A percentile compares a stretch with the other conserved stretches of the same genome.
phyloP scores from a whole-genome alignment of 2,113 vertebrate species.

The Cololabis saira region DNA sequence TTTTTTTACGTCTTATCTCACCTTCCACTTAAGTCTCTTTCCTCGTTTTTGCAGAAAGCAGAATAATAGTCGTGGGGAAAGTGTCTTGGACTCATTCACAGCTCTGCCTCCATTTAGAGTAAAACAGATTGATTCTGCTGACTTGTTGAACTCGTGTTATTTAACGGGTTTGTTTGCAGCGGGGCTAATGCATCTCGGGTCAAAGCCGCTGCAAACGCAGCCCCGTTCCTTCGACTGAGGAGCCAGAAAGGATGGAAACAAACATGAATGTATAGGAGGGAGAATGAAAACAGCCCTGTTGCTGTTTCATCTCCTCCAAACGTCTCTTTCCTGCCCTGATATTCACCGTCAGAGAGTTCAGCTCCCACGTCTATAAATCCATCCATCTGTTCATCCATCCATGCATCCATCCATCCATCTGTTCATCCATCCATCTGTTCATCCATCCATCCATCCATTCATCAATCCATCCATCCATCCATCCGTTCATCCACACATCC shows the following conservation, averaged over 20 bases:
- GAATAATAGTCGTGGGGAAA: constrained; percentile 52
- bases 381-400: too few relatives aligned
- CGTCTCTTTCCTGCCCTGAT: constrained; percentile 22
- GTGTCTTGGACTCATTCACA: constrained; percentile 48
- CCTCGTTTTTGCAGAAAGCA: constrained; percentile 46
- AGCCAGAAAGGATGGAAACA: constrained; percentile 32
- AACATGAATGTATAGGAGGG: constrained; percentile 28
- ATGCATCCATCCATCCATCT: constrained; percentile 51
- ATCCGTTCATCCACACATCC: constrained; percentile 39
- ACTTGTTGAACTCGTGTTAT: constrained; percentile 50
- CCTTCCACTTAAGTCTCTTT: constrained; percentile 29
- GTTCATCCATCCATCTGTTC: too few relatives aligned
- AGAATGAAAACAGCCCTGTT: constrained; percentile 21
- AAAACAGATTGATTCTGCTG: constrained; percentile 44
- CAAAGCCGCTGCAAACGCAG: constrained; percentile 20
- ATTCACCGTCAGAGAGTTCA: constrained; percentile 40
- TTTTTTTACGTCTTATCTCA: constrained; percentile 31
- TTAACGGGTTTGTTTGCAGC: constrained; percentile 53
- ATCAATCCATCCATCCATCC: constrained; percentile 40
- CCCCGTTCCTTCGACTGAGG: constrained; percentile 49
- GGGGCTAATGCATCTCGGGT: constrained; percentile 38
- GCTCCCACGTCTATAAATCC: constrained; percentile 38
- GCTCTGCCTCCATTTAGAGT: constrained; percentile 22
- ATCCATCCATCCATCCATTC: constrained; percentile 44
- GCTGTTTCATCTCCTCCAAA: constrained; percentile 2